Percentiles rank a stretch among this genome's conserved stretches.
Evolutionary conservation across 2,888 invertebrate genomes (phyloP).

Genomic region (Nemotelus pantherinus): DNA sequence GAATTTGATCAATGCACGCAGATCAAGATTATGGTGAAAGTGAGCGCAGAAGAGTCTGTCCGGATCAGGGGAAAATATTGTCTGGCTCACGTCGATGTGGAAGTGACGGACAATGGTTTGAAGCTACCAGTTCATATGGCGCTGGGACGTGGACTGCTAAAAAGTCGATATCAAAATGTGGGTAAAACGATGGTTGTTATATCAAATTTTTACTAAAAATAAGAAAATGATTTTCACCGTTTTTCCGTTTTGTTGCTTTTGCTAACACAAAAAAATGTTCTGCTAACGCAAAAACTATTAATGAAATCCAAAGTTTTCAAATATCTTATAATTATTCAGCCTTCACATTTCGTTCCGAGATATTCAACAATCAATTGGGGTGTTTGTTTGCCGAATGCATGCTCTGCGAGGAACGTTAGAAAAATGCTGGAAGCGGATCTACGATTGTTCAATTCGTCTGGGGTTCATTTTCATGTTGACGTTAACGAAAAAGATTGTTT

Average conservation of each 20-base stretch:
- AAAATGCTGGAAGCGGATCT: constrained; percentile 69
- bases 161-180: constrained; percentile 73
- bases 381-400: constrained; percentile 74
- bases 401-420: constrained; percentile 68
- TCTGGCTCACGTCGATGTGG: constrained; percentile 72
- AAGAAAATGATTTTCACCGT: no score
- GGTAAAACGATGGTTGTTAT: constrained; percentile 53
- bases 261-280: no score
- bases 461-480: constrained; percentile 70
- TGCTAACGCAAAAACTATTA: no score
- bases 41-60: constrained; percentile 69
- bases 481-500: constrained; percentile 71
- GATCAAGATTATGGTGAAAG: constrained; percentile 68
- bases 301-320: not conserved
- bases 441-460: constrained; percentile 69
- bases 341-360: constrained; percentile 77
- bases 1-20: constrained; percentile 76
- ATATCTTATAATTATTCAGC: constrained; percentile 64
- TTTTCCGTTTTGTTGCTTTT: no score
- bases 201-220: not conserved
- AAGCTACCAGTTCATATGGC: constrained; percentile 73
- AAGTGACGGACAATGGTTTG: constrained; percentile 69
- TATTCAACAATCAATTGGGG: constrained; percentile 79
- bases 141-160: constrained; percentile 72
- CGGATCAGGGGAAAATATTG: constrained; percentile 77